Conservation (phyloP, 2,888 invertebrate species). For the Meiosimyza decipiens region DNA sequence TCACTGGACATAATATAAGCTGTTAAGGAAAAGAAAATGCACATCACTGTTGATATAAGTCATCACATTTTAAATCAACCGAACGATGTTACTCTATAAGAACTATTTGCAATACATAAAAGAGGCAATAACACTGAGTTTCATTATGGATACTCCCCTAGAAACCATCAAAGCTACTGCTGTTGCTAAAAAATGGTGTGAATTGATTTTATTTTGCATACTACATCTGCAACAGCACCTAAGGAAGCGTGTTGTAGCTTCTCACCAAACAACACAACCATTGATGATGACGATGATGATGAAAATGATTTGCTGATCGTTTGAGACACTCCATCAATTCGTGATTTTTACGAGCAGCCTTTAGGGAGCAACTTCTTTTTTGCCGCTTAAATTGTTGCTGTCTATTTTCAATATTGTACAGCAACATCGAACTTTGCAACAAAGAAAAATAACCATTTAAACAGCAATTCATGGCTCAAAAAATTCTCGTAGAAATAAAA, state of each 20-base stretch:
- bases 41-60: no score
- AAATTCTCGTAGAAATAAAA: background rate
- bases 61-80: no score
- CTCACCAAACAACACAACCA: conserved; percentile 1
- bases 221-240: conserved; percentile 40
- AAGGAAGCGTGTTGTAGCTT: conserved; percentile 11
- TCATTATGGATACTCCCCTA: background rate
- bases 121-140: background rate
- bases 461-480: conserved; percentile 1
- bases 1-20: no score
- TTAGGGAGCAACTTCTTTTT: conserved; percentile 2
- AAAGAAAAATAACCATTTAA: conserved; percentile 16
- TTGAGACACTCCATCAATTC: conserved; percentile 65
- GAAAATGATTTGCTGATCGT: conserved; percentile 65
- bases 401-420: background rate
- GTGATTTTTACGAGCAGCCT: conserved; percentile 63
- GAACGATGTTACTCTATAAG: no score
- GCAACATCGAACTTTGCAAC: conserved; percentile 12
- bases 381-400: background rate
- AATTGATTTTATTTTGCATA: conserved; percentile 35
- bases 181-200: conserved; percentile 29
- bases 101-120: no score
- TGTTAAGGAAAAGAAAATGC: no score
- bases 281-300: conserved; percentile 44
- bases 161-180: background rate